These are phyloP conservation scores for Patella ulyssiponensis DNA, from an alignment of 2,888 invertebrate species.

Conservation along the genomic window DNA sequence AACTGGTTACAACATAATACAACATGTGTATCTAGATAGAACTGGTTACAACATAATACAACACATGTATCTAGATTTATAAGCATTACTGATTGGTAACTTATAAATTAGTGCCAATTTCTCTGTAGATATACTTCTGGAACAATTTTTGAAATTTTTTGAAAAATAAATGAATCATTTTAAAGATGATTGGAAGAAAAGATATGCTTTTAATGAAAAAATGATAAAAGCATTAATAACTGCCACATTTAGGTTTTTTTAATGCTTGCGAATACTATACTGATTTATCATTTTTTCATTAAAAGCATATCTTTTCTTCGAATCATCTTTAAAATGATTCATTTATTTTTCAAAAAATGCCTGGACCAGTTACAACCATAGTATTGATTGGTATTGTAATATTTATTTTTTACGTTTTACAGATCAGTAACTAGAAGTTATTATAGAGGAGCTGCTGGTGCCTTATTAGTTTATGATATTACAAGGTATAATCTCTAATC, in stretches of 20 bases:
- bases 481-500: slow-evolving; percentile 43
- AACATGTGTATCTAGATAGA: background rate
- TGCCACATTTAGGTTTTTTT: too few relatives aligned
- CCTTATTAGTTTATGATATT: slow-evolving; percentile 74
- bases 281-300: too few relatives aligned
- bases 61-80: background rate
- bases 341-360: too few relatives aligned
- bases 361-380: too few relatives aligned
- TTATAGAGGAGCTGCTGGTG: slow-evolving; percentile 78
- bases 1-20: background rate
- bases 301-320: too few relatives aligned
- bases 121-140: background rate
- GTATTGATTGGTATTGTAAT: too few relatives aligned
- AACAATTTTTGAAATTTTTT: background rate
- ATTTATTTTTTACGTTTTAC: slow-evolving; percentile 43
- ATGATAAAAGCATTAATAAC: too few relatives aligned
- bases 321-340: too few relatives aligned
- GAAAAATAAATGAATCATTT: too few relatives aligned
- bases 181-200: too few relatives aligned
- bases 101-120: background rate
- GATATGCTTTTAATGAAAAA: too few relatives aligned
- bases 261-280: too few relatives aligned
- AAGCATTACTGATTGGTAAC: background rate
- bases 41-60: background rate
- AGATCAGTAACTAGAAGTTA: slow-evolving; percentile 83